These are phyloP conservation scores for Nasonia giraulti DNA, from an alignment of 1,140 invertebrate genomes.

Conservation along the genomic window DNA sequence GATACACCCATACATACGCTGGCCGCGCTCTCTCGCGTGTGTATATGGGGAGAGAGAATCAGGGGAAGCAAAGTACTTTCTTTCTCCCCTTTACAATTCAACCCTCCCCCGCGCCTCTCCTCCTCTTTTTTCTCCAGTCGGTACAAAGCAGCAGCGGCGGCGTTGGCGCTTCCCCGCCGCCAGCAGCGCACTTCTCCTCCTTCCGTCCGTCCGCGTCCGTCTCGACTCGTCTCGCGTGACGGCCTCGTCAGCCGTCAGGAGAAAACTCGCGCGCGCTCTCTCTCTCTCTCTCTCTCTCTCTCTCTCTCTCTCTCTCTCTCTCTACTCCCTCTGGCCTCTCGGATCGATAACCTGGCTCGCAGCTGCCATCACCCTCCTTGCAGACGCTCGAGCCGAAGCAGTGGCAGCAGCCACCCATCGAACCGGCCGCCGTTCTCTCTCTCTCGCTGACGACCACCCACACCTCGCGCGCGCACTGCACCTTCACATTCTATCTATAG, in stretches of 20 bases:
- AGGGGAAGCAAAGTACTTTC: conserved; percentile 64
- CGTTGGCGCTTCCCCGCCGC: conserved; percentile 47
- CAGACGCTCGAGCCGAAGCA: conserved; percentile 23
- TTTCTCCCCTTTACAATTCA: conserved; percentile 51
- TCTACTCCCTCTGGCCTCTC: conserved; percentile 31
- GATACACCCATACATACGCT: conserved; percentile 24
- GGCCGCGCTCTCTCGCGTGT: background rate
- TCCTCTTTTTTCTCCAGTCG: background rate
- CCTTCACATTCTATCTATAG: conserved; percentile 54
- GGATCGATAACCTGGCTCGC: conserved; percentile 71
- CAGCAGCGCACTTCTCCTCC: conserved; percentile 54
- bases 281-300: too few relatives aligned
- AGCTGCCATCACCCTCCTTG: conserved; percentile 56
- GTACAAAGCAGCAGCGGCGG: conserved; percentile 9
- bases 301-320: conserved; percentile 18
- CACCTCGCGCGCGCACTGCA: conserved; percentile 57
- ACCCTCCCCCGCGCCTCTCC: conserved; percentile 2
- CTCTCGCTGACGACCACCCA: conserved; percentile 45
- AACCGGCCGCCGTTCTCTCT: conserved; percentile 50
- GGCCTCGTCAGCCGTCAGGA: conserved; percentile 74
- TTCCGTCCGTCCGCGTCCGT: conserved; percentile 65
- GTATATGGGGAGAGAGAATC: conserved; percentile 11
- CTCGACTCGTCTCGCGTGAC: conserved; percentile 74
- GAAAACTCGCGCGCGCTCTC: conserved; percentile 21
- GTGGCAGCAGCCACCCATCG: conserved; percentile 54